Evolutionary conservation across 2,888 invertebrate genomes (phyloP).

Genomic region (Ichneumon xanthorius): DNA sequence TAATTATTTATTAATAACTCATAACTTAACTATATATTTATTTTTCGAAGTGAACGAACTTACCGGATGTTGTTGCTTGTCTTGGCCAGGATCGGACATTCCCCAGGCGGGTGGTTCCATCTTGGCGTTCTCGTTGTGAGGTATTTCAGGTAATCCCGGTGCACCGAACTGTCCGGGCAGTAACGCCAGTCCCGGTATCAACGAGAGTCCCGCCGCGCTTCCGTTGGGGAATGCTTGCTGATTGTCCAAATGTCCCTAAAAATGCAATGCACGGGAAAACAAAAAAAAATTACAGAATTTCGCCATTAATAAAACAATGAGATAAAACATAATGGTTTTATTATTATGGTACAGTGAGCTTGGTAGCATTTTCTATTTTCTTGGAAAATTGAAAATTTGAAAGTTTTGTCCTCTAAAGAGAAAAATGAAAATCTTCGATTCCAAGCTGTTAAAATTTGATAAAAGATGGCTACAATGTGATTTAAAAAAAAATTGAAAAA

Average conservation of each 20-base stretch:
- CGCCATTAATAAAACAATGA: not conserved
- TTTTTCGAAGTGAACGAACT: conserved; percentile 35
- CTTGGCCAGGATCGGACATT: conserved; percentile 80
- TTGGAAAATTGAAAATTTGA: not conserved
- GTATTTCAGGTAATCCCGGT: conserved; percentile 79
- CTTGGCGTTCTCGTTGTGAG: conserved; percentile 79
- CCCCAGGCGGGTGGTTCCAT: conserved; percentile 82
- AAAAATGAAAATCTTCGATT: not conserved
- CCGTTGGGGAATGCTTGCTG: conserved; percentile 83
- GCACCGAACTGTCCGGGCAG: conserved; percentile 81
- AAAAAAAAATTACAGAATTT: not conserved
- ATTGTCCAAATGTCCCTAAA: conserved; percentile 81
- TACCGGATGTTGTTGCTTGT: conserved; percentile 83
- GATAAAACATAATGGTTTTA: not conserved
- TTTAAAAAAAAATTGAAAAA: not conserved
- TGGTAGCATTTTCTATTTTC: not conserved
- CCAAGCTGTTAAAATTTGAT: not conserved
- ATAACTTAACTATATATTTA: not conserved
- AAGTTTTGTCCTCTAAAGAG: not conserved
- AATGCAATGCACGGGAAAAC: not conserved
- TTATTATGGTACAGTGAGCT: not conserved
- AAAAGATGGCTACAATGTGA: no score
- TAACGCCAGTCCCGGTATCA: conserved; percentile 81
- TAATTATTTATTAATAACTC: not conserved
- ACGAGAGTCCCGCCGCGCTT: conserved; percentile 78